A percentile compares a stretch with the other conserved stretches of the same genome.
phyloP scores from a whole-genome alignment of 1,140 invertebrate genomes.

The Trichonephila clavipes region DNA sequence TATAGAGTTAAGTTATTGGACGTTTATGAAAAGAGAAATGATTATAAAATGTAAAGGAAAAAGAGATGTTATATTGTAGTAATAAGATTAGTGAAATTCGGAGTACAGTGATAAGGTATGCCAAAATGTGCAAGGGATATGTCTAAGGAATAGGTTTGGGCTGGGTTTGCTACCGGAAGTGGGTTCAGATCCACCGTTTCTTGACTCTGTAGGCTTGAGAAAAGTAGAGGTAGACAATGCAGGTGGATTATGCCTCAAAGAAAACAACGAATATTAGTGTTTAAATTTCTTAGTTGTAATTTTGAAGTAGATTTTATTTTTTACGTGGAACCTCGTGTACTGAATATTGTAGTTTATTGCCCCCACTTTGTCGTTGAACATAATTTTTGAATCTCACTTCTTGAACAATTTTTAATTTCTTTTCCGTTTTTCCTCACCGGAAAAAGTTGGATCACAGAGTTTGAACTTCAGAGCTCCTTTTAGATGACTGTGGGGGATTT shows the following conservation, averaged over 20 bases:
- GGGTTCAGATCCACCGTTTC: constrained; percentile 31
- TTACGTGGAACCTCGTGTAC: constrained; percentile 53
- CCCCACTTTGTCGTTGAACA: background rate
- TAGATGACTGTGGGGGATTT: background rate
- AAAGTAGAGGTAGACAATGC: constrained; percentile 63
- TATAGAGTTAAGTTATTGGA: too few relatives aligned
- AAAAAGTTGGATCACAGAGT: constrained; percentile 56
- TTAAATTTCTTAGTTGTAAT: constrained; percentile 65
- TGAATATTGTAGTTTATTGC: constrained; percentile 40
- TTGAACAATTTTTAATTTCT: background rate
- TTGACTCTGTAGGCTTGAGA: constrained; percentile 60
- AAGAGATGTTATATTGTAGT: too few relatives aligned
- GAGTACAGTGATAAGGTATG: too few relatives aligned
- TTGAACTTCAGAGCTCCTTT: constrained; percentile 15
- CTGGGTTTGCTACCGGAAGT: background rate
- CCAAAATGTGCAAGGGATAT: background rate
- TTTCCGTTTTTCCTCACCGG: background rate
- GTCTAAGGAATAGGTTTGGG: background rate
- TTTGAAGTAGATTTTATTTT: constrained; percentile 64
- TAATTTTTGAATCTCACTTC: background rate
- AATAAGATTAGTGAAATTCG: too few relatives aligned
- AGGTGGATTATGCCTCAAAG: constrained; percentile 65
- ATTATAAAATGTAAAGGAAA: too few relatives aligned
- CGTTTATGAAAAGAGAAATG: too few relatives aligned
- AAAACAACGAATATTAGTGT: constrained; percentile 76